Percentiles rank a stretch among this genome's conserved stretches.
phyloP scores from a whole-genome alignment of 2,888 invertebrate species.

The Eustalomyia histrio region DNA sequence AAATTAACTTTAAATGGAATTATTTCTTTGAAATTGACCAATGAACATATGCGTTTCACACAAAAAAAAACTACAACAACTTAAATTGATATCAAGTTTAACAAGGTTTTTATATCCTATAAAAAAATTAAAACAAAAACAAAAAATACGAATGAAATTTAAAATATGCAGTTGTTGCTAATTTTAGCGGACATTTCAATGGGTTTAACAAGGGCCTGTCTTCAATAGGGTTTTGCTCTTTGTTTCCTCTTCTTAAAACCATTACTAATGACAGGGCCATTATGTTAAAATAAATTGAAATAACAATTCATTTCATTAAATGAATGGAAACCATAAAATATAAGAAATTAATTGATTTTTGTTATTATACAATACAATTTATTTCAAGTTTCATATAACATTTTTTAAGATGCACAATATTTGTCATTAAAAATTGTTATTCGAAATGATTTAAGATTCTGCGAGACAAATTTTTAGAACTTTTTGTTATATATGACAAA shows the following conservation, averaged over 20 bases:
- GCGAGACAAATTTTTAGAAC: no score
- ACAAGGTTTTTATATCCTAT: conserved; percentile 36
- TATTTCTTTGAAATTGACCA: conserved; percentile 62
- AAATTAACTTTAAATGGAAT: conserved; percentile 59
- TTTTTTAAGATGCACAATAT: no score
- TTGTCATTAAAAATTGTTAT: no score
- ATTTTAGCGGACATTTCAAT: conserved; percentile 63
- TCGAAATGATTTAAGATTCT: no score
- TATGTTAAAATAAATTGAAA: conserved; percentile 64
- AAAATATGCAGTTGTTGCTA: conserved; percentile 57
- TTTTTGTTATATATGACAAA: no score
- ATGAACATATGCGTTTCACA: conserved; percentile 59
- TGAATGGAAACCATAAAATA: conserved; percentile 30
- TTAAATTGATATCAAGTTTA: conserved; percentile 58
- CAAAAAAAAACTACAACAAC: conserved; percentile 30
- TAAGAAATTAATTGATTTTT: conserved; percentile 56
- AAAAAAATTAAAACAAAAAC: conserved; percentile 9
- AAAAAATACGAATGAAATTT: conserved; percentile 40
- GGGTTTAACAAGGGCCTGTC: conserved; percentile 56
- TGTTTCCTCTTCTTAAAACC: conserved; percentile 31
- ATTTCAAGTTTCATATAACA: background rate
- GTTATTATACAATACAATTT: conserved; percentile 35
- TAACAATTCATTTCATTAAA: conserved; percentile 56
- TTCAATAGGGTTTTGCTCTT: conserved; percentile 6
- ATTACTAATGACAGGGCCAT: conserved; percentile 62